Conservation (phyloP, 1,140 invertebrate genomes). For the Drosophila miranda region DNA sequence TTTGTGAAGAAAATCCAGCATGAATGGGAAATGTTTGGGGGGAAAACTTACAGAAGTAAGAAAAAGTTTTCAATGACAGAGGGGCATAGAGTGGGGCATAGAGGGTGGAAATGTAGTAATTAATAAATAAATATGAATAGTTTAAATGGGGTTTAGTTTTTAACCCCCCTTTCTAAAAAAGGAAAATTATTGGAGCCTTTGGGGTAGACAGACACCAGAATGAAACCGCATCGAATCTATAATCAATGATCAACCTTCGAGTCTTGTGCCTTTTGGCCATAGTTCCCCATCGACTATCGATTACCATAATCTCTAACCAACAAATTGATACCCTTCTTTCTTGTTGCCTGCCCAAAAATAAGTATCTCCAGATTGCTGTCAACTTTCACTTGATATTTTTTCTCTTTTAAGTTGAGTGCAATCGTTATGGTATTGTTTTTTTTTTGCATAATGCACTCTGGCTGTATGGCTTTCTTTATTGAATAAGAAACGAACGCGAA, state of each 20-base stretch:
- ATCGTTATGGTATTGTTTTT: constrained; percentile 53
- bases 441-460: constrained; percentile 62
- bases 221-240: background rate
- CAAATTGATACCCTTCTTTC: constrained; percentile 50
- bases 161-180: no score
- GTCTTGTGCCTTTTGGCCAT: constrained; percentile 18
- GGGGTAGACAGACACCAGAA: no score
- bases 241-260: background rate
- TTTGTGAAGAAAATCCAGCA: background rate
- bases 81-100: no score
- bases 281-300: constrained; percentile 13
- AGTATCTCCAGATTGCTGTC: constrained; percentile 38
- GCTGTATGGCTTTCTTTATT: constrained; percentile 43
- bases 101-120: no score
- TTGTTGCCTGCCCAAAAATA: constrained; percentile 13
- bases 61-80: background rate
- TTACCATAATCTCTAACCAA: constrained; percentile 52
- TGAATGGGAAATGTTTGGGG: no score
- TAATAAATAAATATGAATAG: no score
- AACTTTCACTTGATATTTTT: constrained; percentile 70
- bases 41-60: background rate
- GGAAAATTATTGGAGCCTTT: no score
- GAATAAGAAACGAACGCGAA: constrained; percentile 41
- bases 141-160: background rate
- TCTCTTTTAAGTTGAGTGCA: constrained; percentile 6